These are phyloP conservation scores for Parotia lawesii DNA, from an alignment of 2,113 vertebrate genomes.

Conservation along the genomic window DNA sequence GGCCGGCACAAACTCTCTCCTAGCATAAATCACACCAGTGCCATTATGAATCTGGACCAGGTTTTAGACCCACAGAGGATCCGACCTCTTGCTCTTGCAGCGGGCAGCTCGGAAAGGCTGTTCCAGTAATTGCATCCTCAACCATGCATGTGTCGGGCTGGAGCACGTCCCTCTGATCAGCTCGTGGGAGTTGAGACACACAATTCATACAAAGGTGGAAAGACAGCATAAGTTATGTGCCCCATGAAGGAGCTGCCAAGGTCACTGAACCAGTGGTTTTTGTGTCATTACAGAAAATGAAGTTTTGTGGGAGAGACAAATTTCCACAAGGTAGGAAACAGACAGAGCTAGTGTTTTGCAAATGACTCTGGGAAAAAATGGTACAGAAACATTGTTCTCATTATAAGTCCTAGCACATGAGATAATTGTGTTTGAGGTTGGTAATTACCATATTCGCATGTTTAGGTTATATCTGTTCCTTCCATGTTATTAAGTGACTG, in stretches of 20 bases:
- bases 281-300: slow-evolving; percentile 33
- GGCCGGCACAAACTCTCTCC: not conserved
- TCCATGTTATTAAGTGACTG: slow-evolving; percentile 33
- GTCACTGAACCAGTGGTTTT: not conserved
- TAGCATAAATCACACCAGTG: not conserved
- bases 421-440: slow-evolving; percentile 55
- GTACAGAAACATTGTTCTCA: slow-evolving; percentile 32
- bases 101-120: not conserved
- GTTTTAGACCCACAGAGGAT: not conserved
- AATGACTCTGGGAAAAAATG: not conserved
- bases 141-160: not conserved
- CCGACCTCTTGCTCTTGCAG: not conserved
- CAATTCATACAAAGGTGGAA: not conserved
- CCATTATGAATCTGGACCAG: not conserved
- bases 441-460: slow-evolving; percentile 49
- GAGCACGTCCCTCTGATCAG: not conserved
- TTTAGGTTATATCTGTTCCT: slow-evolving; percentile 32
- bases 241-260: slow-evolving; percentile 22
- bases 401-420: slow-evolving; percentile 21
- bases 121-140: slow-evolving; percentile 20
- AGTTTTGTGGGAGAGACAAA: slow-evolving; percentile 46
- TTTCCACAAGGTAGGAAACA: slow-evolving; percentile 17
- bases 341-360: not conserved
- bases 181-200: not conserved
- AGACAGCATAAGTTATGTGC: not conserved